Conservation (phyloP, 2,797 vertebrate genomes). For the Malacoraja senta region DNA sequence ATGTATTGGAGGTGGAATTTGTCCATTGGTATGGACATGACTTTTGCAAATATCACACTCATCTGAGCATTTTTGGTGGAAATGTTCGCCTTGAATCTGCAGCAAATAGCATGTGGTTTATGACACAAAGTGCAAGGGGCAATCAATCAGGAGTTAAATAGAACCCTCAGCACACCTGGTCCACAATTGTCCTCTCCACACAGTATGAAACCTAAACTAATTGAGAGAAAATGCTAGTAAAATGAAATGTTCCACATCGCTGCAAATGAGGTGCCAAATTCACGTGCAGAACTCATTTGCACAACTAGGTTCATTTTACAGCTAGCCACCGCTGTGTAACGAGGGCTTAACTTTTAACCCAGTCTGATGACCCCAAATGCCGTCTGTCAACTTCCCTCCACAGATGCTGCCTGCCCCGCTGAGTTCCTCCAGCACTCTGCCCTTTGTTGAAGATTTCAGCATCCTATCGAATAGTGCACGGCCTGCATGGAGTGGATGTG, state of each 20-base stretch:
- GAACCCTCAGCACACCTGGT: background rate
- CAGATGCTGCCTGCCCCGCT: too few species aligned
- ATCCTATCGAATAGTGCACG: too few species aligned
- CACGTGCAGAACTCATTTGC: background rate
- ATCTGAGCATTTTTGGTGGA: background rate
- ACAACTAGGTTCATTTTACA: background rate
- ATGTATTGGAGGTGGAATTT: background rate
- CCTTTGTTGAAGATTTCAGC: too few species aligned
- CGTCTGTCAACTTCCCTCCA: too few species aligned
- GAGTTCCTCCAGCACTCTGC: too few species aligned
- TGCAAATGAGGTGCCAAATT: background rate
- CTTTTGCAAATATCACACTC: background rate
- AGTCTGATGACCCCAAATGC: too few species aligned
- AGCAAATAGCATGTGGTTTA: background rate
- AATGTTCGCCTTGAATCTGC: background rate
- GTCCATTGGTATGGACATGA: background rate
- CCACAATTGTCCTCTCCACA: background rate
- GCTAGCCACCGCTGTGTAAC: background rate
- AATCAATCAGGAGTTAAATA: background rate
- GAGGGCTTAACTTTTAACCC: background rate
- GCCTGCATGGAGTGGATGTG: too few species aligned
- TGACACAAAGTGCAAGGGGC: background rate
- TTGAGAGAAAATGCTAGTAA: background rate
- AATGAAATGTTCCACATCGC: background rate
- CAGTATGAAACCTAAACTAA: background rate